Base-by-base conservation (phyloP, 2,797 vertebrate species). In the Perdix hodgsoniae region DNA sequence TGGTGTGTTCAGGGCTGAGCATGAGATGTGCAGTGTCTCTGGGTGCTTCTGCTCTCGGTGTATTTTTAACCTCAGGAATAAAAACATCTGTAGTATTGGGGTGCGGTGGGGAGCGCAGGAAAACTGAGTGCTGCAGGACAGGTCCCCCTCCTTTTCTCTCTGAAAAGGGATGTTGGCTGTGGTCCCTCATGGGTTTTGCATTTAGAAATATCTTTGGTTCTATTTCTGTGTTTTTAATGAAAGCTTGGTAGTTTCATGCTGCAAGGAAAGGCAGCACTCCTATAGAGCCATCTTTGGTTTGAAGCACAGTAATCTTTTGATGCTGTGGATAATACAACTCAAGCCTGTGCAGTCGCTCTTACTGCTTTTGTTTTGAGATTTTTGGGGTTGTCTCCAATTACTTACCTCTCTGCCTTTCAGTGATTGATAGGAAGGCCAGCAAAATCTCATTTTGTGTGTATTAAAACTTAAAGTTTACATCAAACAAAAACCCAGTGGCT, bases 201-300 rank as follows among this genome's bases (percentile, higher is more conserved):
- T 85, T 84, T 76, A 65, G 54, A 83, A 90, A 33, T 66, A 60
- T 66, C 61, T 85, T 70, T 12, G 22, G 76, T 91, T 86, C 73
- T 83, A 22, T 93, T 94, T 78, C 52, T 88, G 81, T 63, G 47
- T 21, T 66, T 93, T 88, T 80, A 59, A 86, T 71, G 67, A 74
- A 91, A 91, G 75, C 83, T 83, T 54, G 69, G 70, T 92, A 75
- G 75, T 80, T 85, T 85, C 54, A 18, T 59, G 77, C 91, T 86
- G 57, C 67, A 90, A 88, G 86, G 83, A 91, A 90, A 59, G 73
- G 64, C 78, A 84, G 21, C 1, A 4, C 14, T 0, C 92, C 77
- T 57, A 59, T 74, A 90, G 82, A 95, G 77, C 74, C 85, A 40
- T 79, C 91, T 86, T 88, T 90, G 83, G 80, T 83, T 84, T 92